Percentiles rank a stretch among this genome's conserved stretches.
Evolutionary conservation across 2,113 vertebrate species (phyloP).

Genomic region (Condylura cristata): DNA sequence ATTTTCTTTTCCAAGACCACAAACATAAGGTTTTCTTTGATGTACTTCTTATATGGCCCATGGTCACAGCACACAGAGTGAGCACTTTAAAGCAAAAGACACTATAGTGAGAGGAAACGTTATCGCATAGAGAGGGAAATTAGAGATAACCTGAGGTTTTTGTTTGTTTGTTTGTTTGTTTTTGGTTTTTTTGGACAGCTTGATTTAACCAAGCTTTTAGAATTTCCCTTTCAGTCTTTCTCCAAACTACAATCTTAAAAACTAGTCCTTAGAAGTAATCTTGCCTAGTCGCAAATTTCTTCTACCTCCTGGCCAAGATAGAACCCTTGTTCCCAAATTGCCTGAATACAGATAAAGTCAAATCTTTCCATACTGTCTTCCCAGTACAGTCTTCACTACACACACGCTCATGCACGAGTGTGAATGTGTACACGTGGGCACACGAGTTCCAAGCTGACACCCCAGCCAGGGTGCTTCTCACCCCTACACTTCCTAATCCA

Average conservation of each 20-base stretch:
- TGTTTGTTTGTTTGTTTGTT: too few species aligned
- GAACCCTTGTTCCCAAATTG: neutral
- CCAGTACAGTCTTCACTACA: neutral
- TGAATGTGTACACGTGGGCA: neutral
- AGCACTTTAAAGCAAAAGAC: neutral
- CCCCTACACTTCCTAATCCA: neutral
- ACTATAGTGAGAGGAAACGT: neutral
- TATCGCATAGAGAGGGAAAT: neutral
- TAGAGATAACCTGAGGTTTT: neutral
- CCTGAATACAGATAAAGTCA: neutral
- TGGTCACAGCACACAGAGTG: neutral
- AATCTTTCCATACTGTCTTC: conserved; percentile 37
- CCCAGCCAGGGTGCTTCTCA: neutral
- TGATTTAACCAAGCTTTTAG: neutral
- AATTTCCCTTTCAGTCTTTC: neutral
- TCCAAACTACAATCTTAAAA: neutral
- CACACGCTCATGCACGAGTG: neutral
- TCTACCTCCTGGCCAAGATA: neutral
- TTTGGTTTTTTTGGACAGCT: neutral
- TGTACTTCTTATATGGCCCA: neutral
- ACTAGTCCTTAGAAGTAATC: neutral
- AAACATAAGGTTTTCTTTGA: neutral
- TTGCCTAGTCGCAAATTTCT: conserved; percentile 12
- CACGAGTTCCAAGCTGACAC: neutral
- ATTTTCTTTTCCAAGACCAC: conserved; percentile 12